Evolutionary conservation across 2,113 vertebrate species (phyloP).

Genomic region (Ceyx cyanopectus): DNA sequence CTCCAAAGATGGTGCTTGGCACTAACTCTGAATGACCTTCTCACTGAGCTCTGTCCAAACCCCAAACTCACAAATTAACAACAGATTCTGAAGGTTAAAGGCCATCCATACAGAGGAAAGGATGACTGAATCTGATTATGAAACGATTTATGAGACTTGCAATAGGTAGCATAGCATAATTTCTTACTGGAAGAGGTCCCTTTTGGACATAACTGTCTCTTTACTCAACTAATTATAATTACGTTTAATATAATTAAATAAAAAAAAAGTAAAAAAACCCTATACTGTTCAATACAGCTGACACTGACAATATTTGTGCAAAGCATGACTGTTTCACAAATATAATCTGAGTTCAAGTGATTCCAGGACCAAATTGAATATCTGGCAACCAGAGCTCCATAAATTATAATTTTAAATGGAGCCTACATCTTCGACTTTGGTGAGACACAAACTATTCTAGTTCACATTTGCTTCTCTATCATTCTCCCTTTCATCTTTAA

Average conservation of each 20-base stretch:
- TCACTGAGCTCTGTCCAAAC: background rate
- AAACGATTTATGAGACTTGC: background rate
- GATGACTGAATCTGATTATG: conserved; percentile 15
- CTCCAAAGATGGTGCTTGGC: background rate
- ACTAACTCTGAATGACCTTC: background rate
- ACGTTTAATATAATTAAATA: background rate
- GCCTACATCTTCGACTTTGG: background rate
- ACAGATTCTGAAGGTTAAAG: conserved; percentile 27
- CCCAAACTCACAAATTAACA: conserved; percentile 18
- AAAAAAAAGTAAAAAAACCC: background rate
- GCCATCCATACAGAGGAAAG: background rate
- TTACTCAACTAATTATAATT: conserved; percentile 48
- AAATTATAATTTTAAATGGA: conserved; percentile 37
- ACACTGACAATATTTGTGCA: conserved; percentile 50
- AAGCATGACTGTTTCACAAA: conserved; percentile 28
- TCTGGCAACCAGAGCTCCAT: conserved; percentile 29
- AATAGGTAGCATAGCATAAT: conserved; percentile 8
- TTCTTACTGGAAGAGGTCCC: conserved; percentile 15
- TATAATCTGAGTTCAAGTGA: conserved; percentile 24
- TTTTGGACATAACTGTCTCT: conserved; percentile 39
- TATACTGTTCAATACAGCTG: conserved; percentile 26
- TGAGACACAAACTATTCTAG: background rate
- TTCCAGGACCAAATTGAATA: conserved; percentile 48
- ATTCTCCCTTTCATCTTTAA: background rate
- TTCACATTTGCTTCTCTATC: background rate